Evolutionary conservation across 1,140 invertebrate species (phyloP), one percentile per base, ranked within the genome.

Genomic region (Acyrthosiphon pisum): DNA sequence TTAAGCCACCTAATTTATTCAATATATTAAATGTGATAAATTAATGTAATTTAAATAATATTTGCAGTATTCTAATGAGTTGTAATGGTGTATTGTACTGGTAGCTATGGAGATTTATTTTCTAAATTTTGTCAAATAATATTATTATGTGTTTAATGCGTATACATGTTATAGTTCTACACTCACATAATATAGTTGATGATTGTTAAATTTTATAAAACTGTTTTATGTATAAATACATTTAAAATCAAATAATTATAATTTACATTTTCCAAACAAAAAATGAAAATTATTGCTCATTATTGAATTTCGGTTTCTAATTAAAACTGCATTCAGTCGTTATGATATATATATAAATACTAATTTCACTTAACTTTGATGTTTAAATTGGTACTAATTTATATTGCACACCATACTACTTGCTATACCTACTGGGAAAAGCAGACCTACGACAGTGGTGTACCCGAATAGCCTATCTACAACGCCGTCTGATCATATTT

Each of bases 401-500:
- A 60, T 60, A 60, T 60, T 6, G 56, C 8, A 60, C 30, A 68
- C n/a, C 30, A 68, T 18, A n/a, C 60, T 18, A n/a, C 60, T 68
- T 68, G n/a, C n/a, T 76, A 18, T 76, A 76, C 3, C 30, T n/a
- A n/a, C 30, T 76, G 60, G 30, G 30, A n/a, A 76, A 76, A 18
- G 11, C 6, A n/a, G 14, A 76, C n/a, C 30, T 76, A 6, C 14
- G 60, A 6, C 60, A 76, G n/a, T 18, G 14, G n/a, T n/a, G 60
- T n/a, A 76, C 60, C n/a, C 30, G 60, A n/a, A 76, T 76, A 35
- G 60, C 60, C 60, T 76, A 76, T 7, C 30, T 76, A 76, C 60
- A n/a, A 76, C 60, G 60, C 60, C 60, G 60, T 76, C 60, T n/a
- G 30, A 76, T 76, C 60, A n/a, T 76, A 76, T n/a, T 76, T 76